These are phyloP conservation scores for Margaritifera margaritifera DNA, from an alignment of 2,888 invertebrate genomes.

Conservation along the genomic window DNA sequence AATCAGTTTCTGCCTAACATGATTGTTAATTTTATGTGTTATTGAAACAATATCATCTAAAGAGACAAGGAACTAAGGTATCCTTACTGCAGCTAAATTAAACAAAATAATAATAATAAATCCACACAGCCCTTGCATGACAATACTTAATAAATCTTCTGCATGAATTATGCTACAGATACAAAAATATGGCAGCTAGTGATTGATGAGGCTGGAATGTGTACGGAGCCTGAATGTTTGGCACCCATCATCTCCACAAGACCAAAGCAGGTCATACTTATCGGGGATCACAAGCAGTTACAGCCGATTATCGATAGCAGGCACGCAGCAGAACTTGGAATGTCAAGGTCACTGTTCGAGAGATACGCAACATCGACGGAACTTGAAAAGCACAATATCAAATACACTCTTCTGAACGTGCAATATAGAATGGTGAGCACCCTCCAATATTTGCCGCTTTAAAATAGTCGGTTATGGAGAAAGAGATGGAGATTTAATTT, in stretches of 20 bases:
- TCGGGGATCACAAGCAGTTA: slow-evolving; percentile 64
- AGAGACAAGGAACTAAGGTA: too few species aligned
- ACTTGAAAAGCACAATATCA: slow-evolving; percentile 13
- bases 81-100: background rate
- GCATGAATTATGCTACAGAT: background rate
- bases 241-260: slow-evolving; percentile 46
- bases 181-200: slow-evolving; percentile 42
- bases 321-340: slow-evolving; percentile 48
- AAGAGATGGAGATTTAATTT: too few species aligned
- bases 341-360: slow-evolving; percentile 37
- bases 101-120: too few species aligned
- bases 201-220: slow-evolving; percentile 63
- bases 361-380: background rate
- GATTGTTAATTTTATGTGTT: too few species aligned
- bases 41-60: too few species aligned
- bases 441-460: background rate
- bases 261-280: slow-evolving; percentile 48
- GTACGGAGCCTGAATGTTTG: slow-evolving; percentile 56
- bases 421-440: slow-evolving; percentile 58
- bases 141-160: too few species aligned
- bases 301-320: slow-evolving; percentile 52
- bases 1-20: too few species aligned
- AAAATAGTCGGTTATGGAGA: too few species aligned
- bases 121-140: too few species aligned
- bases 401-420: slow-evolving; percentile 25